Evolutionary conservation across 2,113 vertebrate species (phyloP), one percentile per base, ranked within the genome.

Genomic region (Cichladusa arquata): DNA sequence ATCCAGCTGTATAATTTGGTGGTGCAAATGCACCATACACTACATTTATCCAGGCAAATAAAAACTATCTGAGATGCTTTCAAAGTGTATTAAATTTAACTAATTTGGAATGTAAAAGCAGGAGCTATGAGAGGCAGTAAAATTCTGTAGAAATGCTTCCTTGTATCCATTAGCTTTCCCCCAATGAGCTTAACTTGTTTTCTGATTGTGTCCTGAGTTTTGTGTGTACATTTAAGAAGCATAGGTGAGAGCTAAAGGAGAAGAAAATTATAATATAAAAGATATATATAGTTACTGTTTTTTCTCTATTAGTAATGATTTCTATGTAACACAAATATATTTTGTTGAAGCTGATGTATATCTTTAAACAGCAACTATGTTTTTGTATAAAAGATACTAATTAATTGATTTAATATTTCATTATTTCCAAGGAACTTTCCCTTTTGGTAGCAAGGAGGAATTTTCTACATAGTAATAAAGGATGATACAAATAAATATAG

Each of bases 41-140:
- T 74, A 19, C 6, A 26, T 69, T 76, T 78, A 51, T 25, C 48
- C 2, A 61, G 18, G 22, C 14, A 73, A 86, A 71, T 42, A 82
- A 64, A 60, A 38, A 0, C 0, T 0, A 33, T 45, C 6, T 53
- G 20, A 61, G 9, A 48, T 78, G 5, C 15, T 76, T 82, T 61
- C 26, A 73, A 47, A 24, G 19, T 36, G 28, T 18, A 26, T 56
- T 44, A 60, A 9, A 56, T 89, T 76, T 58, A 73, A 58, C 25
- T 58, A 45, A 19, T 79, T 82, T 45, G 33, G 11, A 70, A 7
- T 18, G 8, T 69, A 34, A 76, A 76, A 31, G 6, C 12, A 34
- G 40, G 28, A 50, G 3, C 13, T 67, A 24, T n/a, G 18, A 23
- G 25, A 85, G 16, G 10, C 3, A 28, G 8, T 12, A 78, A 85